Conservation (phyloP, 2,888 invertebrate genomes). For the Dascillus cervinus region DNA sequence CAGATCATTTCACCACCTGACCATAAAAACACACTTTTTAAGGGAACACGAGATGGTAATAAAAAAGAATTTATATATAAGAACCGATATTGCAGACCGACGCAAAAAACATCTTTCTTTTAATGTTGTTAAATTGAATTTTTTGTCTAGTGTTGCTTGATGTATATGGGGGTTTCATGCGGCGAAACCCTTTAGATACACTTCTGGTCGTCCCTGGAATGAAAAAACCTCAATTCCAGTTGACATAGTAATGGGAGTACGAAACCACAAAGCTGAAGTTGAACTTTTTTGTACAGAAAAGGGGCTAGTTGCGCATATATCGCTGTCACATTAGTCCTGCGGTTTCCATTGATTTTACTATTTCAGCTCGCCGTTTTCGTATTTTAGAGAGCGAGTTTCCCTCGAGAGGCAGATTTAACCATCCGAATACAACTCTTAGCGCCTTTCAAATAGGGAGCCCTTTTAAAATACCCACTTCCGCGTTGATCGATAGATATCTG, state of each 20-base stretch:
- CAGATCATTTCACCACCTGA: too few species aligned
- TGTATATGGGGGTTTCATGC: too few species aligned
- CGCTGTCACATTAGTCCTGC: slow-evolving; percentile 21
- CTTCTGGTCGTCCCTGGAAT: slow-evolving; percentile 15
- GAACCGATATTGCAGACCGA: too few species aligned
- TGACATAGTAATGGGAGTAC: slow-evolving; percentile 19
- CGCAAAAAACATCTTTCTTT: too few species aligned
- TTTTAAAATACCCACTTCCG: slow-evolving; percentile 4
- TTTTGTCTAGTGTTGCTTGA: too few species aligned
- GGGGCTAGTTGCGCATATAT: slow-evolving; percentile 22
- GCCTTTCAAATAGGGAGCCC: slow-evolving; percentile 12
- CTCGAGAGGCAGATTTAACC: slow-evolving; percentile 15
- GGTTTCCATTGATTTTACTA: slow-evolving; percentile 21
- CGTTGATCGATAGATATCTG: slow-evolving; percentile 12
- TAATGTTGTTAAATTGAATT: too few species aligned
- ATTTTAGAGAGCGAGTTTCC: slow-evolving; percentile 11
- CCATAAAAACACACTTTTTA: too few species aligned
- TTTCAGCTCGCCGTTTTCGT: slow-evolving; percentile 14
- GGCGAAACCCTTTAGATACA: too few species aligned
- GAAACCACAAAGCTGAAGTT: slow-evolving; percentile 13
- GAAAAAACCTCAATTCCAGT: slow-evolving; percentile 18
- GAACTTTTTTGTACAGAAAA: slow-evolving; percentile 21
- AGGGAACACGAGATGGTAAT: too few species aligned
- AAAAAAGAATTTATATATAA: too few species aligned
- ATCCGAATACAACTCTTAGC: slow-evolving; percentile 14